Base-by-base conservation (phyloP, 2,888 invertebrate species). In the Bombylius major region DNA sequence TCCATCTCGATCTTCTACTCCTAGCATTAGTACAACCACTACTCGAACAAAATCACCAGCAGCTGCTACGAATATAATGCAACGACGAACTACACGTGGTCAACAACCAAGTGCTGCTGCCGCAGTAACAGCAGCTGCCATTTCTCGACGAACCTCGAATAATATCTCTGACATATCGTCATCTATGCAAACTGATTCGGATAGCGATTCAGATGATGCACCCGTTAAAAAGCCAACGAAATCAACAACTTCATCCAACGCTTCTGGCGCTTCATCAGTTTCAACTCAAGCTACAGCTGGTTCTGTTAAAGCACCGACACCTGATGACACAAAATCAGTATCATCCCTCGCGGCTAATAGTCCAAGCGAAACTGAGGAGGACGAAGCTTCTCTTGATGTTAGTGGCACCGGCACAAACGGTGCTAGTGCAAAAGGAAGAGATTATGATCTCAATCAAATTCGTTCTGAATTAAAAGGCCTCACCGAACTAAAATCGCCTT, bases 391-490 rank as follows among this genome's bases (percentile, higher is more conserved):
- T 70, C 76, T 62, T 6, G 70, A 73, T 33, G 70, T 75, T 5
- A 59, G 64, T 47, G 65, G 57, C 60, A 5, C 23, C 51, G 46
- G 51, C 57, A n/a, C 58, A 54, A n/a, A 52, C 34, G 70, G 73
- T 33, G 69, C 75, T 5, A 59, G 64, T 47, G 65, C 62, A 14
- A 82, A 82, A 67, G 84, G 84, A 3, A 78, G 87, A 5, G 89
- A 89, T 66, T 89, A 87, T 67, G 90, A 91, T 72, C 77, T 91
- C 33, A 89, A 87, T 72, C 87, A 89, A 75, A 89, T 91, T 57
- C 77, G 89, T 62, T 88, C 88, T 0, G 90, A 91, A 68, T 72
- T 90, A 5, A 91, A 90, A 71, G 90, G 89, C 6, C 82, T 89
- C 52, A 81, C 82, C 54, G 82, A 82, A 64, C 75, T 82, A 0